These are phyloP conservation scores for Bergia puertoricense DNA, from an alignment of 92 coral and sea anemone species.

Conservation along the genomic window DNA sequence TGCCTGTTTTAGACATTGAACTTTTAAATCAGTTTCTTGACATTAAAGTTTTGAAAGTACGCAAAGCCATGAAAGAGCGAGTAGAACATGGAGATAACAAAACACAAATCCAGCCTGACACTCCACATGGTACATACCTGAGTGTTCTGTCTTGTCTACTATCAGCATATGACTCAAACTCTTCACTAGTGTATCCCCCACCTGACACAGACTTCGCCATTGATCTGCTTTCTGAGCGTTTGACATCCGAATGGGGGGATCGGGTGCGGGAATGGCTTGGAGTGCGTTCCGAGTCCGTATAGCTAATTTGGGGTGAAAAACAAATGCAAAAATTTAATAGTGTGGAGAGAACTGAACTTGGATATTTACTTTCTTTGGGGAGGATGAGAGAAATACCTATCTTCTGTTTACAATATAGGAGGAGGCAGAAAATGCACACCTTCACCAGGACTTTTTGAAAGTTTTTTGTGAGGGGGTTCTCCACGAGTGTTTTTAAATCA, in stretches of 20 bases:
- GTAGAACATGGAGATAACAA: too few relatives aligned
- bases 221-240: slow-evolving; percentile 53
- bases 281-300: slow-evolving; percentile 60
- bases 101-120: neutral
- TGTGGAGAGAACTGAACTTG: neutral
- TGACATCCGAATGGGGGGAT: slow-evolving; percentile 61
- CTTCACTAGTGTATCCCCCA: slow-evolving; percentile 83
- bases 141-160: slow-evolving; percentile 54
- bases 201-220: slow-evolving; percentile 57
- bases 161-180: slow-evolving; percentile 74
- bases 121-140: slow-evolving; percentile 44
- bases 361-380: neutral
- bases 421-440: too few relatives aligned
- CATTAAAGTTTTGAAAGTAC: too few relatives aligned
- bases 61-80: too few relatives aligned
- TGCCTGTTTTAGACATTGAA: too few relatives aligned
- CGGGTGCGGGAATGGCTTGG: slow-evolving; percentile 73
- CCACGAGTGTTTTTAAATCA: too few relatives aligned
- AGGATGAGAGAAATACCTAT: neutral
- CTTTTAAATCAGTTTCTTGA: too few relatives aligned
- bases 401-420: neutral
- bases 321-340: neutral
- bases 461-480: too few relatives aligned
- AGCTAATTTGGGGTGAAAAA: slow-evolving; percentile 39
- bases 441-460: too few relatives aligned